Conservation (phyloP, 1,140 invertebrate species). For the Neoseiulus cucumeris region DNA sequence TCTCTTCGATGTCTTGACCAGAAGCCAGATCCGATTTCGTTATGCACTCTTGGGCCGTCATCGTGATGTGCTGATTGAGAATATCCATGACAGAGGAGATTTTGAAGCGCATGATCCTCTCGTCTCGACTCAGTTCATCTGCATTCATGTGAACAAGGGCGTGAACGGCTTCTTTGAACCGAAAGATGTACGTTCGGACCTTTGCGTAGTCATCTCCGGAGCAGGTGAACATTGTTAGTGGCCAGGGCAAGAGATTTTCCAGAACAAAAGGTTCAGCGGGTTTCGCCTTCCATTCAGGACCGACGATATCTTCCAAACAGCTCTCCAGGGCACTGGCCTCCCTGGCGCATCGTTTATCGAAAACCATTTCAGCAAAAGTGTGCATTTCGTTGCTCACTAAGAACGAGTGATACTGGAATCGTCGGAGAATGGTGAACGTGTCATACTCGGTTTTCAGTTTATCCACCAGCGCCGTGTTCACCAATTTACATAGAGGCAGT, state of each 20-base stretch:
- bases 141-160: slow-evolving; percentile 1
- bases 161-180: not conserved
- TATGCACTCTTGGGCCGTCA: not conserved
- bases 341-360: not conserved
- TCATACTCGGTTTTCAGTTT: not conserved
- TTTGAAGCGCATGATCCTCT: not conserved
- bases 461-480: not conserved
- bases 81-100: not conserved
- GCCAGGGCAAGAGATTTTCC: not conserved
- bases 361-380: not conserved
- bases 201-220: not conserved
- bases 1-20: not conserved
- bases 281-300: not conserved
- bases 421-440: not conserved
- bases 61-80: not conserved
- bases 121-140: not conserved
- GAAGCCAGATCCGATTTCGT: not conserved
- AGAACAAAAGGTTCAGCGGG: not conserved
- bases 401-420: slow-evolving; percentile 4
- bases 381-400: not conserved
- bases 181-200: not conserved
- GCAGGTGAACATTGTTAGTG: not conserved
- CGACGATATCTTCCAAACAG: not conserved
- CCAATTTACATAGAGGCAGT: slow-evolving; percentile 1
- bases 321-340: not conserved